Evolutionary conservation across 2,797 vertebrate genomes (phyloP), one percentile per base, ranked within the genome.

Genomic region (Sebastes hubbsi): DNA sequence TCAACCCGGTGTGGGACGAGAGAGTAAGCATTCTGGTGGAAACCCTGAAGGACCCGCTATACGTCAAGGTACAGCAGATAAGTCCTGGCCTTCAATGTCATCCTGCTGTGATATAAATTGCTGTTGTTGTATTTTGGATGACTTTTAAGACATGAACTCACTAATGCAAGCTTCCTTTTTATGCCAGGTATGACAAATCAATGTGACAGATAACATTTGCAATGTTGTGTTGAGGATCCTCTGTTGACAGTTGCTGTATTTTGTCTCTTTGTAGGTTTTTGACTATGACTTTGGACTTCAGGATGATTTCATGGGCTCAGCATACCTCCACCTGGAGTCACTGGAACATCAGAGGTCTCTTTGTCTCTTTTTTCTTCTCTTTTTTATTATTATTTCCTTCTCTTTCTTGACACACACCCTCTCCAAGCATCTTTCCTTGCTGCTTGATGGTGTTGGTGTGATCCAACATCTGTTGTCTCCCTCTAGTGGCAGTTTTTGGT

Each of bases 261-360:
- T 71, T 83, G 13, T 87, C 25, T 81, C 54, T 72, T 64, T 88
- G 13, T 67, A 95, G 94, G 94, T 95, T 67, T 99, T 98, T 95
- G 98, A 99, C 91, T 99, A 99, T 95, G 98, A 99, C 91, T 99
- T 99, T 93, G 98, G 98, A 65, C 94, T 99, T 82, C 98, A 99
- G 76, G 98, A 99, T 96, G 98, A 99, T 90, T 99, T 99, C 67
- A 99, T 99, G 96, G 98, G 98, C 22, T 99, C 98, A 0, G 96
- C 97, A 0, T 97, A 97, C 90, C 95, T 99, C 75, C 92, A 98
- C 88, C 95, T 99, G 85, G 95, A 95, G 66, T 96, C 97, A 4
- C 30, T 99, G 94, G 97, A 98, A 81, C 95, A 97, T 81, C 97
- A 97, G 71, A 98, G 97, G 98, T 99, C 89, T 81, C 14, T 36